phyloP scores from a whole-genome alignment of 1,140 invertebrate species.

The Drosophila elegans region DNA sequence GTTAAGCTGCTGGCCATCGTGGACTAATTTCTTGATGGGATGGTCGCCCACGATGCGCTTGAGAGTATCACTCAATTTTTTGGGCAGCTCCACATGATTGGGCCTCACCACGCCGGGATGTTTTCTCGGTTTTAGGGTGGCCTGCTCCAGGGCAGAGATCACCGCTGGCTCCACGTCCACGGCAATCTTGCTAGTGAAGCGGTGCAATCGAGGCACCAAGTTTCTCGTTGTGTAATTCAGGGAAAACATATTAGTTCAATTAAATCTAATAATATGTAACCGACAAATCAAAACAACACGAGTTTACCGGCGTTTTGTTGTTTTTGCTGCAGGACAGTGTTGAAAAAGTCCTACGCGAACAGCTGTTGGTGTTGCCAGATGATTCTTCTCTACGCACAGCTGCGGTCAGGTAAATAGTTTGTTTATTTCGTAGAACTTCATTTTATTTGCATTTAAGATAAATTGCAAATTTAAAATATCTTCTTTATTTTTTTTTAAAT shows the following conservation, averaged over 20 bases:
- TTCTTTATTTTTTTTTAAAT: too few species aligned
- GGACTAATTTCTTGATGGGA: conserved; percentile 85
- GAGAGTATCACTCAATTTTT: conserved; percentile 86
- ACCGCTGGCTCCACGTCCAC: conserved; percentile 85
- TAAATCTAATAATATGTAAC: conserved; percentile 29
- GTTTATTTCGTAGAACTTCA: not conserved
- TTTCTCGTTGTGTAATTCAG: conserved; percentile 26
- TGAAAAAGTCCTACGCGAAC: not conserved
- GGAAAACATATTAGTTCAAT: conserved; percentile 26
- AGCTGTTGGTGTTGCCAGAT: conserved; percentile 18
- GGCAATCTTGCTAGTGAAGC: conserved; percentile 85
- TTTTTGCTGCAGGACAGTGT: conserved; percentile 3
- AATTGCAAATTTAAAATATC: not conserved
- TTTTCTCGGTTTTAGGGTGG: conserved; percentile 87
- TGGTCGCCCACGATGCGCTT: conserved; percentile 86
- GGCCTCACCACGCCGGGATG: conserved; percentile 88
- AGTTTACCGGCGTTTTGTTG: conserved; percentile 27
- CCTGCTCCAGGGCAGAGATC: conserved; percentile 86
- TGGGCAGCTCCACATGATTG: conserved; percentile 86
- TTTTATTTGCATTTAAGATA: not conserved
- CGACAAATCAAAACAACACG: conserved; percentile 30
- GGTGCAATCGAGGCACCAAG: conserved; percentile 35
- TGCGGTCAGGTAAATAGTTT: not conserved
- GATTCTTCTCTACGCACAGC: not conserved
- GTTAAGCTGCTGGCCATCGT: conserved; percentile 86